Evolutionary conservation across 2,113 vertebrate species (phyloP).

Genomic region (Fukomys damarensis): DNA sequence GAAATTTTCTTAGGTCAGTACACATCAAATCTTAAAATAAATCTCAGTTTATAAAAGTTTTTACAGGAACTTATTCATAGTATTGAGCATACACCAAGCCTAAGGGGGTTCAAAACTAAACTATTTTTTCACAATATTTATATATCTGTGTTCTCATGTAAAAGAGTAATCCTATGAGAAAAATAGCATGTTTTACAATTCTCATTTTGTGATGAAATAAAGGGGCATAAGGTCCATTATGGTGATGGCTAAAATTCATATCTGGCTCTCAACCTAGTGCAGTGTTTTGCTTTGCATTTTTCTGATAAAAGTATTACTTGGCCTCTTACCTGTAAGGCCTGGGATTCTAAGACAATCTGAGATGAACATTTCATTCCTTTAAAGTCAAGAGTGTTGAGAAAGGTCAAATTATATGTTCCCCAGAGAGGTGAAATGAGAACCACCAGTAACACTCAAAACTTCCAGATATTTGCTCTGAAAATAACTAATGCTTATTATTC

Average conservation of each 20-base stretch:
- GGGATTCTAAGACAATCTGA: neutral
- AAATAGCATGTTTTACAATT: neutral
- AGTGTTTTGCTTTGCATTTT: conserved; percentile 17
- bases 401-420: conserved; percentile 35
- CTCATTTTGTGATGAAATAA: neutral
- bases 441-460: neutral
- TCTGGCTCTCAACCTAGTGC: neutral
- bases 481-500: neutral
- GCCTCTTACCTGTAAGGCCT: neutral
- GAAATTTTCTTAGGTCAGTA: neutral
- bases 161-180: neutral
- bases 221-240: neutral
- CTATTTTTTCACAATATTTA: neutral
- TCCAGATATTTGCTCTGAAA: neutral
- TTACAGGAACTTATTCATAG: neutral
- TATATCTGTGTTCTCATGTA: neutral
- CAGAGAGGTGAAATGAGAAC: neutral
- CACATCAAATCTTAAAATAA: neutral
- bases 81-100: neutral
- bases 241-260: conserved; percentile 6
- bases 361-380: conserved; percentile 29
- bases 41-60: neutral
- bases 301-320: neutral
- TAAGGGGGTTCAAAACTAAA: neutral
- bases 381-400: conserved; percentile 28